Conservation (phyloP, 2,888 invertebrate genomes). For the Caenorhabditis virilis region DNA sequence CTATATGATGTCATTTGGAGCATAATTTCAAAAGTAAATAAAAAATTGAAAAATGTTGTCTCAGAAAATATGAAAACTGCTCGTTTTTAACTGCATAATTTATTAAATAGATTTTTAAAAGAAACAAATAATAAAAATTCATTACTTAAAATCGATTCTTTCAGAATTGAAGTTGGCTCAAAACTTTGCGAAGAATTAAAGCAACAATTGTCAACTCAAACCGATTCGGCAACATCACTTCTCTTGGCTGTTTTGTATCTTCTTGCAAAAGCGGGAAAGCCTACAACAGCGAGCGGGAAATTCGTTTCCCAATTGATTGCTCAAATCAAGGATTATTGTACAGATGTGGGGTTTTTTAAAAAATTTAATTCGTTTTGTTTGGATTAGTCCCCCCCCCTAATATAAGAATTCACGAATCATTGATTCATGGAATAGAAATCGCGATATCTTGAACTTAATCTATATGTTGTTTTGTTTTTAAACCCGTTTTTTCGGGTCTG, state of each 20-base stretch:
- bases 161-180: conserved; percentile 21
- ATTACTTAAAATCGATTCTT: background rate
- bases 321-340: conserved; percentile 21
- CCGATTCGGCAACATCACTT: conserved; percentile 38
- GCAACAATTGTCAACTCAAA: conserved; percentile 13
- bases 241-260: conserved; percentile 36
- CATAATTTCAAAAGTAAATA: too few relatives aligned
- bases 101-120: conserved; percentile 13
- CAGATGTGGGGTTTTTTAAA: conserved; percentile 9
- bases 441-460: too few relatives aligned
- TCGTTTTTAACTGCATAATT: too few relatives aligned
- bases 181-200: conserved; percentile 26
- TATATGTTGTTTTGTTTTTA: too few relatives aligned
- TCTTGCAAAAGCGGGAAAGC: conserved; percentile 29
- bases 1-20: too few relatives aligned
- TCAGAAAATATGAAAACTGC: too few relatives aligned
- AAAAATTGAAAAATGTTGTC: too few relatives aligned
- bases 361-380: too few relatives aligned
- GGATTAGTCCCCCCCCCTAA: too few relatives aligned
- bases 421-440: too few relatives aligned
- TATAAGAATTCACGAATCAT: too few relatives aligned
- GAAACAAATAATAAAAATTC: background rate
- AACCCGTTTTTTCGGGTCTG: too few relatives aligned
- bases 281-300: conserved; percentile 80
- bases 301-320: conserved; percentile 78